Evolutionary conservation across 2,113 vertebrate genomes (phyloP), one percentile per base, ranked within the genome.

Genomic region (Octodon degus): DNA sequence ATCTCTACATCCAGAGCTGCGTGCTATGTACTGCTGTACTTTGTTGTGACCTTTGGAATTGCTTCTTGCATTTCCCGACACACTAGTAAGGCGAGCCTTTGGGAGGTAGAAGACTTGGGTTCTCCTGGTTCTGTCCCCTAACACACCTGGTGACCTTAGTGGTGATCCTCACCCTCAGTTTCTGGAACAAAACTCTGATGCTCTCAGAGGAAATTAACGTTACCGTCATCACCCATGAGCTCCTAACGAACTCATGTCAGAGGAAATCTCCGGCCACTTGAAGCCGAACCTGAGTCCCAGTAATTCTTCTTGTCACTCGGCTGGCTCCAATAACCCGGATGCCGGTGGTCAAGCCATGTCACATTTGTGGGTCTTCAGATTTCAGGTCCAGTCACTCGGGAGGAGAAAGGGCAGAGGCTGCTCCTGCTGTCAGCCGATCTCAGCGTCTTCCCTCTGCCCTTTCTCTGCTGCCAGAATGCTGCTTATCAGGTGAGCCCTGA

Each of bases 361-460:
- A 94, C 77, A 55, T 90, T 62, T 34, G 32, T 60, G 47, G 65
- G 30, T 67, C 84, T 92, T 95, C 85, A 92, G 79, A 90, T 92
- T 88, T 72, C 65, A 86, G 95, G 65, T 27, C 32, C 40, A 22
- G 37, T 77, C 50, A 43, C 40, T 76, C 17, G 22, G 37, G 60
- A 93, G 68, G 86, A 43, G 81, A 96, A 96, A 97, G 85, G 88
- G 82, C 93, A 90, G 81, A 90, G 65, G 13, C 37, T 1, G 47
- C 53, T 37, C 72, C 72, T 70, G 37, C 91, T 86, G 97, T 96
- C 93, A 91, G 7, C 17, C 76, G 60, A 65, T 63, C 79, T 96
- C 70, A 82, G 87, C 55, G 0, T 90, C 93, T 90, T 16, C 84
- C 40, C 25, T 43, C 55, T 96, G 93, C 94, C 96, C 92, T 97